Conservation (phyloP, 2,113 vertebrate species). For the Okapia johnstoni region DNA sequence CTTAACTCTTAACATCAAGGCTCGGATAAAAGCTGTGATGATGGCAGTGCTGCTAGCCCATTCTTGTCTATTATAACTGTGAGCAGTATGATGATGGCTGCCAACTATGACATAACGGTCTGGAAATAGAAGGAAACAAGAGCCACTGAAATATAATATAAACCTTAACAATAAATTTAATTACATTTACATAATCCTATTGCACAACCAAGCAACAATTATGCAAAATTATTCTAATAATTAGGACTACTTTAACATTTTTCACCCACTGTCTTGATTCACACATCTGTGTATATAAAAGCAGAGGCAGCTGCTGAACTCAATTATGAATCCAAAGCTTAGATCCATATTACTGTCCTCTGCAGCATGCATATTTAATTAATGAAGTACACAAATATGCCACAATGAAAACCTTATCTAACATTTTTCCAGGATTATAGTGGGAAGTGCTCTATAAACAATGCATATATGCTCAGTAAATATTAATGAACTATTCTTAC, state of each 20-base stretch:
- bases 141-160: conserved; percentile 33
- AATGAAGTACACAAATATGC: conserved; percentile 50
- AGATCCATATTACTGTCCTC: conserved; percentile 26
- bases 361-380: conserved; percentile 57
- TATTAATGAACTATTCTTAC: conserved; percentile 7
- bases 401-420: conserved; percentile 54
- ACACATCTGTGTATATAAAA: conserved; percentile 53
- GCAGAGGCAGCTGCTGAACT: conserved; percentile 53
- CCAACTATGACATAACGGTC: conserved; percentile 92
- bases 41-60: conserved; percentile 88
- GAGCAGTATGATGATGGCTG: conserved; percentile 82
- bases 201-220: conserved; percentile 31
- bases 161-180: conserved; percentile 16
- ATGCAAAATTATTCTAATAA: conserved; percentile 60
- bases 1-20: conserved; percentile 84
- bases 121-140: conserved; percentile 70
- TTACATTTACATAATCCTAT: conserved; percentile 58
- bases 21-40: conserved; percentile 87
- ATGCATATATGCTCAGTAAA: conserved; percentile 19
- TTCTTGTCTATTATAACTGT: conserved; percentile 70
- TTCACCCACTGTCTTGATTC: conserved; percentile 1
- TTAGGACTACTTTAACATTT: conserved; percentile 53
- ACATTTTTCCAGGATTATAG: conserved; percentile 9
- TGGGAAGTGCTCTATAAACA: conserved; percentile 23
- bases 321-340: conserved; percentile 53